Evolutionary conservation across 2,888 invertebrate species (phyloP).

Genomic region (Hirtodrosophila confusa): DNA sequence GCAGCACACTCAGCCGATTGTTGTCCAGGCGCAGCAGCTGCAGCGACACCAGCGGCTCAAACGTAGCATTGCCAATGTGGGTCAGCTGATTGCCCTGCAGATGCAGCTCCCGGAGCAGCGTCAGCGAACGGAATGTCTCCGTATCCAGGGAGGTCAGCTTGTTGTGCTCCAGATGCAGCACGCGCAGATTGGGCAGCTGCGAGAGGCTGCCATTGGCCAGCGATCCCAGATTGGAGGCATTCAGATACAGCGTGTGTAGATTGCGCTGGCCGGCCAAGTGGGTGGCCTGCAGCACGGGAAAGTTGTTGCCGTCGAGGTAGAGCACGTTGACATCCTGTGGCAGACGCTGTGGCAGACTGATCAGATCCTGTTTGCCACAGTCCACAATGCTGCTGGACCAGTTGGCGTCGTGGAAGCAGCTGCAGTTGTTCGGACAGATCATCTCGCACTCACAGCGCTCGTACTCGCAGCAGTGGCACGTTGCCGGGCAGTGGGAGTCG

Average conservation of each 20-base stretch:
- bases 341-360: conserved; percentile 88
- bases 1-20: conserved; percentile 91
- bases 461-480: conserved; percentile 98
- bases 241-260: conserved; percentile 93
- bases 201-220: conserved; percentile 96
- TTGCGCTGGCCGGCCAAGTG: conserved; percentile 96
- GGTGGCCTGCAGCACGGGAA: conserved; percentile 90
- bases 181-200: conserved; percentile 91
- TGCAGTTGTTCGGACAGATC: conserved; percentile 97
- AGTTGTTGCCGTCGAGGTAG: conserved; percentile 94
- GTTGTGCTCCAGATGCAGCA: conserved; percentile 94
- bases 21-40: conserved; percentile 93
- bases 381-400: conserved; percentile 97
- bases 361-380: conserved; percentile 88
- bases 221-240: conserved; percentile 92
- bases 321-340: conserved; percentile 98
- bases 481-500: conserved; percentile 96
- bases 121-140: conserved; percentile 93
- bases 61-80: conserved; percentile 91
- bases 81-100: conserved; percentile 93
- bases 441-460: conserved; percentile 98
- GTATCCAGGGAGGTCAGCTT: conserved; percentile 91
- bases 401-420: conserved; percentile 96
- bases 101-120: conserved; percentile 91
- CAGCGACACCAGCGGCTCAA: conserved; percentile 90